phyloP scores from a whole-genome alignment of 2,113 vertebrate species.

The Bagarius yarrelli region DNA sequence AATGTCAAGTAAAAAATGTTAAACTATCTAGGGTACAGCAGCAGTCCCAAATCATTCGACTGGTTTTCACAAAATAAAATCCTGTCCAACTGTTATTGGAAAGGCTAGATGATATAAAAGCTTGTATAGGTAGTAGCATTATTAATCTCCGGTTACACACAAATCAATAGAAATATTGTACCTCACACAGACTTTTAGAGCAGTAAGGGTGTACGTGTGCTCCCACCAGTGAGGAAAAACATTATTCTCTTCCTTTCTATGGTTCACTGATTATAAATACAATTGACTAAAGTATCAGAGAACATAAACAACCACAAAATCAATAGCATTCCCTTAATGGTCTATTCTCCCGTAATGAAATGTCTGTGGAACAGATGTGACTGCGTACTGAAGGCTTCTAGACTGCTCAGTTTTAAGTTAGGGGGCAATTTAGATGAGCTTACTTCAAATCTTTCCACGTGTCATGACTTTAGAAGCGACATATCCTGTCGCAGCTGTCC shows the following conservation, averaged over 20 bases:
- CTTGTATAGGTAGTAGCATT: neutral
- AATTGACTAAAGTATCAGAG: constrained; percentile 10
- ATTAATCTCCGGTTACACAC: neutral
- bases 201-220: neutral
- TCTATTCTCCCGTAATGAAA: constrained; percentile 23
- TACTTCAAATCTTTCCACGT: no score
- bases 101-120: neutral
- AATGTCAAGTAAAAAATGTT: no score
- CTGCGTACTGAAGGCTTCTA: neutral
- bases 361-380: constrained; percentile 17
- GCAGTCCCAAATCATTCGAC: no score
- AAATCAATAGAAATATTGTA: neutral
- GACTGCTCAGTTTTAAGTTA: neutral
- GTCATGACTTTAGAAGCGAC: no score
- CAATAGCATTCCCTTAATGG: constrained; percentile 26
- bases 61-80: neutral
- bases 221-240: neutral
- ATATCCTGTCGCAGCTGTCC: no score
- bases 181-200: neutral
- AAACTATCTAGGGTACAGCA: no score
- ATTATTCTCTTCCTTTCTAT: constrained; percentile 17
- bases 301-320: constrained; percentile 15
- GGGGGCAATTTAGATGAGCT: neutral
- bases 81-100: neutral
- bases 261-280: neutral